Percentiles rank a stretch among this genome's conserved stretches.
Conservation (phyloP, 2,113 vertebrate species). For the Ochotona curzoniae region DNA sequence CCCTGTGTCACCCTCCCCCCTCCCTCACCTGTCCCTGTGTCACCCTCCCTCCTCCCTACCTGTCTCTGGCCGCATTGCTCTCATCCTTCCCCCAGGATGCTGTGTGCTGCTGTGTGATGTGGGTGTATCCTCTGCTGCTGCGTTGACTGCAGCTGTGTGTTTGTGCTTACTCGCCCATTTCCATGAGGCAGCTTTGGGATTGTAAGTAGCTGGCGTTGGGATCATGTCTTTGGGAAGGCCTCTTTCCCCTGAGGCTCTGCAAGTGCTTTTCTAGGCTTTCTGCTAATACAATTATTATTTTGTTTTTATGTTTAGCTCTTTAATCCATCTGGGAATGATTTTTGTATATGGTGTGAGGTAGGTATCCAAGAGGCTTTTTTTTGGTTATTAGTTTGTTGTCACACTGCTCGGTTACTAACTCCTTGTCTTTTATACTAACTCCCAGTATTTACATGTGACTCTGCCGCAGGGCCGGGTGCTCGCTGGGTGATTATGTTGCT, state of each 20-base stretch:
- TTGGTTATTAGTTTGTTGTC: constrained; percentile 74
- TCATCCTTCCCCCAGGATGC: too few relatives aligned
- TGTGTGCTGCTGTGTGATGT: too few relatives aligned
- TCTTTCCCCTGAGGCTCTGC: constrained; percentile 72
- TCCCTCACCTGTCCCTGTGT: too few relatives aligned
- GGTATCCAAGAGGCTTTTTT: constrained; percentile 72
- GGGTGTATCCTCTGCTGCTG: too few relatives aligned
- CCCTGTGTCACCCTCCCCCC: too few relatives aligned
- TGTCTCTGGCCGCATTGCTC: too few relatives aligned
- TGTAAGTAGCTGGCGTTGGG: too few relatives aligned
- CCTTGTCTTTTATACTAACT: constrained; percentile 75
- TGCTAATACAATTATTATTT: constrained; percentile 83
- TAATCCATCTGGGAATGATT: constrained; percentile 84
- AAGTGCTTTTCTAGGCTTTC: constrained; percentile 74
- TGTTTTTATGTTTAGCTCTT: constrained; percentile 84
- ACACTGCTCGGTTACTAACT: constrained; percentile 75
- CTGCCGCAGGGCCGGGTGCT: constrained; percentile 35
- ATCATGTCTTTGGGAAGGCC: constrained; percentile 42
- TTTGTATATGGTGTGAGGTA: constrained; percentile 85
- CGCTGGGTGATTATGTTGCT: constrained; percentile 38
- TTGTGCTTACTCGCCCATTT: too few relatives aligned
- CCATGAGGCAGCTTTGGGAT: too few relatives aligned
- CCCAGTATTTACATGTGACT: constrained; percentile 36
- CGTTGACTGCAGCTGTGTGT: too few relatives aligned
- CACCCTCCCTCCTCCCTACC: too few relatives aligned